phyloP scores from a whole-genome alignment of 2,113 vertebrate species.

The Nasalis larvatus region DNA sequence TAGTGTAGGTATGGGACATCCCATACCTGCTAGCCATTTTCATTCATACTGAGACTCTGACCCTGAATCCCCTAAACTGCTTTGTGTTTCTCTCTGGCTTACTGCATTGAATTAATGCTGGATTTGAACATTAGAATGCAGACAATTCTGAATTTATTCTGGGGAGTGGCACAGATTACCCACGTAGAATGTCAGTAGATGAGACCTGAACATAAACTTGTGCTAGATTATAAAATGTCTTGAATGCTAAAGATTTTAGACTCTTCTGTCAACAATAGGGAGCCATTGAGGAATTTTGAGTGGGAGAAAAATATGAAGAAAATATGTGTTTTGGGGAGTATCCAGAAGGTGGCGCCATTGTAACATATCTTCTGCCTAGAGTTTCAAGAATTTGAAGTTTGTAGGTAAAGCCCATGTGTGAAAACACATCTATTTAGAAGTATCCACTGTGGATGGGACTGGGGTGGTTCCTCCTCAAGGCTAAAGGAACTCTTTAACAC shows the following conservation, averaged over 20 bases:
- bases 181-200: not conserved
- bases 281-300: not conserved
- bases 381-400: not conserved
- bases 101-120: not conserved
- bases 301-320: not conserved
- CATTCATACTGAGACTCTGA: not conserved
- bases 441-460: not conserved
- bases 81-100: not conserved
- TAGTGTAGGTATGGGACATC: too few relatives aligned
- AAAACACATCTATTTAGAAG: not conserved
- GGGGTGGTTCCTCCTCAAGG: not conserved
- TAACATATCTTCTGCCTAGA: not conserved
- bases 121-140: not conserved
- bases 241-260: not conserved
- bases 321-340: not conserved
- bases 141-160: not conserved
- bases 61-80: not conserved
- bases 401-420: not conserved
- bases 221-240: not conserved
- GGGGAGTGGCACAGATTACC: too few relatives aligned
- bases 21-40: not conserved
- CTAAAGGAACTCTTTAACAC: not conserved
- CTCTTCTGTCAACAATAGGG: not conserved
- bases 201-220: not conserved
- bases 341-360: conserved; percentile 71